A percentile compares a stretch with the other conserved stretches of the same genome.
Conservation (phyloP, 2,113 vertebrate genomes). For the Ictalurus furcatus region DNA sequence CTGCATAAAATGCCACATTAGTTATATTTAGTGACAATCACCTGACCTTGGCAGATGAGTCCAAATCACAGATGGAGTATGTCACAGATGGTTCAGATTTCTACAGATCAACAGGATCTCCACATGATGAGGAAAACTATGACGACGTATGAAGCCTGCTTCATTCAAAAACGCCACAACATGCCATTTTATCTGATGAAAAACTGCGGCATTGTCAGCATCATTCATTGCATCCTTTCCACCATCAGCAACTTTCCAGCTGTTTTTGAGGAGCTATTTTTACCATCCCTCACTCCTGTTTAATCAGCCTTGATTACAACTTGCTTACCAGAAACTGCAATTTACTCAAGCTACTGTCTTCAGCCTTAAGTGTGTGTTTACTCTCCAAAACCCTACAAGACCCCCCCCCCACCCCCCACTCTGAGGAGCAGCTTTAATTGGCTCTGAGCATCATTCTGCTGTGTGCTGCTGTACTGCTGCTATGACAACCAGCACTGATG, state of each 20-base stretch:
- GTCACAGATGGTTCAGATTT: background rate
- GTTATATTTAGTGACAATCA: background rate
- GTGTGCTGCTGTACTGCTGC: constrained; percentile 58
- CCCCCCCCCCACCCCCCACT: constrained; percentile 37
- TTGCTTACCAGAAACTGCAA: constrained; percentile 45
- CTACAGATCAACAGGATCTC: background rate
- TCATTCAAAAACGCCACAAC: background rate
- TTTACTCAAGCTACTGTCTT: constrained; percentile 29
- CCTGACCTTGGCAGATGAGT: background rate
- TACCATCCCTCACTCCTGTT: constrained; percentile 40
- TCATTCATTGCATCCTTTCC: constrained; percentile 18
- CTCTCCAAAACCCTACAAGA: background rate
- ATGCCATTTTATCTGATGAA: background rate
- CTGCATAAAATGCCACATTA: background rate
- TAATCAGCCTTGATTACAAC: constrained; percentile 57
- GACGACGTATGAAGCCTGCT: background rate
- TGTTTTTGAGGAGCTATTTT: constrained; percentile 56
- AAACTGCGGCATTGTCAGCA: background rate
- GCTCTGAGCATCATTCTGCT: constrained; percentile 57
- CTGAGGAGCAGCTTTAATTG: constrained; percentile 67
- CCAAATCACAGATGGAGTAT: background rate
- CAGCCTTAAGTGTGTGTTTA: constrained; percentile 28
- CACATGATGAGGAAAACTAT: background rate
- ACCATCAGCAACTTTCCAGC: constrained; percentile 29
- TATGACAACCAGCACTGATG: constrained; percentile 60